Percentiles rank a stretch among this genome's conserved stretches.
Evolutionary conservation across 30 jellyfish, hydroid and myxozoan species (phyloP).

Genomic region (Chrysaora quinquecirrha): DNA sequence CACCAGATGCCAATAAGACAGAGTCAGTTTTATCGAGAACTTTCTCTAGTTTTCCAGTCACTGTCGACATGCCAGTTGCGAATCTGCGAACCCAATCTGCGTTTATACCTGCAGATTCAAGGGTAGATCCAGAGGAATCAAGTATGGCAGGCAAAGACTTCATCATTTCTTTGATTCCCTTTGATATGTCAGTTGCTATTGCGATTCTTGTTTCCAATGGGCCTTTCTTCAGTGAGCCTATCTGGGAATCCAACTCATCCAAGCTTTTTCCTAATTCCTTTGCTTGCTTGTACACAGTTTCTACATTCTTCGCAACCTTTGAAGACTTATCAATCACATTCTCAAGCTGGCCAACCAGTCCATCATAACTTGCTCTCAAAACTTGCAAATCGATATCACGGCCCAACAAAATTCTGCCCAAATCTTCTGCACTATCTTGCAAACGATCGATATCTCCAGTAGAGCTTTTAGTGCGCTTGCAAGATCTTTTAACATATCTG

Average conservation of each 20-base stretch:
- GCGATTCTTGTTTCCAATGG: constrained; percentile 71
- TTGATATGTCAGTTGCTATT: constrained; percentile 53
- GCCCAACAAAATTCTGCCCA: constrained; percentile 55
- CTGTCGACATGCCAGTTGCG: constrained; percentile 39
- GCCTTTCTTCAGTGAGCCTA: constrained; percentile 40
- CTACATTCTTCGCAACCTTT: constrained; percentile 61
- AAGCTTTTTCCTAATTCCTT: constrained; percentile 13
- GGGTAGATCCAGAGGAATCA: constrained; percentile 36
- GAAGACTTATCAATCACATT: constrained; percentile 64
- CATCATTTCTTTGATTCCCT: constrained; percentile 58
- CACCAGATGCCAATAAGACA: constrained; percentile 71
- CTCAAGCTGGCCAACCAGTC: constrained; percentile 50
- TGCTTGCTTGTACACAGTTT: constrained; percentile 46
- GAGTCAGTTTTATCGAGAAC: constrained; percentile 58
- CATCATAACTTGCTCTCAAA: constrained; percentile 27
- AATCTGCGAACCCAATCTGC: constrained; percentile 72
- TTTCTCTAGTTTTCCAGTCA: constrained; percentile 46
- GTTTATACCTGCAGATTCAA: constrained; percentile 82
- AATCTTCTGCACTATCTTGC: constrained; percentile 49
- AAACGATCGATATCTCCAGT: constrained; percentile 45
- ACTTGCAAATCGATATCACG: constrained; percentile 82
- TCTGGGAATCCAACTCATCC: constrained; percentile 9
- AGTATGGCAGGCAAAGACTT: constrained; percentile 69
- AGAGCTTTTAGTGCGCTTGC: constrained; percentile 70
- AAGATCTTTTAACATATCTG: constrained; percentile 51